Base-by-base conservation (phyloP, 1,140 invertebrate genomes). In the Pristionchus pacificus region DNA sequence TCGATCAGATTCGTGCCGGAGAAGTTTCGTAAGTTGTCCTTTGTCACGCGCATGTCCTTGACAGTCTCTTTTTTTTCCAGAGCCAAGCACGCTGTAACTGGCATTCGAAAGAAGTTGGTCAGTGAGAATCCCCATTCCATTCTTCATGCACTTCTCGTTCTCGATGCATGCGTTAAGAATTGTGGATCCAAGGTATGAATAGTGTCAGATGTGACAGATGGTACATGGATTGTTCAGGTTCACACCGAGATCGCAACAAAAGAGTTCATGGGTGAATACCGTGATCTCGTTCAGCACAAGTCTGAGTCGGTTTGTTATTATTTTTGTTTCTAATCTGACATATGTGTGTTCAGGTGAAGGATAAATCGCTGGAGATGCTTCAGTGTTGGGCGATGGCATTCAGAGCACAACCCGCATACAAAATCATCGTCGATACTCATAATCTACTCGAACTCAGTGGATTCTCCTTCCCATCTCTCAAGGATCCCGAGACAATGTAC, bases 401-500 rank as follows among this genome's bases (percentile, higher is more conserved):
- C 83, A 88, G 93, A 60, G 93, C 94, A 74, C 90, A 89, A 80
- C 89, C 92, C 0, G 92, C 91, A 80, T 95, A 95, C 84, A 90
- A 92, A 83, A 88, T 91, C 69, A 90, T 94, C 31, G 72, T 71
- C 15, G 81, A 83, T 66, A 81, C 81, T 13, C 81, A 83, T 33
- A 77, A 71, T 65, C 71, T 84, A 1, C 30, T 83, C 69, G 82
- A 84, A 38, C 72, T 83, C 61, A 70, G 76, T 29, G 83, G 93
- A 38, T 91, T 91, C 84, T 91, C 91, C 77, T 97, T 99, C 85
- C 95, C 95, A 3, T 86, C 89, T 64, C 85, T 97, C 10, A 93
- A 93, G 83, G 95, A 98, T 87, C 93, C 93, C 75, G 96, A 98
- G 85, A 95, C 95, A 25, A 98, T 98, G 95, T 98, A 98, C 86